Conservation (phyloP, 2,113 vertebrate genomes). For the Scatophagus argus region DNA sequence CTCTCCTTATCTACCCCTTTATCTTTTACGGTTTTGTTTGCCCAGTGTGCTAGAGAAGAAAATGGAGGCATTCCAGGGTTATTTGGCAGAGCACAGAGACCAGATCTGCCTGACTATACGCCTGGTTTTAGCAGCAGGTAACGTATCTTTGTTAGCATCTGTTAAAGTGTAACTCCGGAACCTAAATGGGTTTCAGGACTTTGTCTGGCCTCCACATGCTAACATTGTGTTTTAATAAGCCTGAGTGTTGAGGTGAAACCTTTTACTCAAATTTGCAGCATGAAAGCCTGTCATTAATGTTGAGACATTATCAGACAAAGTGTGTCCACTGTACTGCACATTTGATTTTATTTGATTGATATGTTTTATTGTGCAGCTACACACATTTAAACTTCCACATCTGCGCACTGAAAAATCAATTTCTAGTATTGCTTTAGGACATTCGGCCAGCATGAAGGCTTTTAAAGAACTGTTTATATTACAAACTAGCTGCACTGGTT, state of each 20-base stretch:
- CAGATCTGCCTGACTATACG: slow-evolving; percentile 64
- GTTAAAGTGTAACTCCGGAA: slow-evolving; percentile 37
- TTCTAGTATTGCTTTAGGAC: slow-evolving; percentile 6
- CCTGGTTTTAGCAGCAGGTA: slow-evolving; percentile 85
- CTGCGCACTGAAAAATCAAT: slow-evolving; percentile 3
- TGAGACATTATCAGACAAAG: background rate
- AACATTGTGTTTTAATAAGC: background rate
- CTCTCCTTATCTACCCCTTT: slow-evolving; percentile 9
- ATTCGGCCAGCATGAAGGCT: background rate
- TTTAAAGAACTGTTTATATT: slow-evolving; percentile 17
- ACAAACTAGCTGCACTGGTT: background rate
- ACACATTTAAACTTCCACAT: background rate
- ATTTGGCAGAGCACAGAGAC: slow-evolving; percentile 77
- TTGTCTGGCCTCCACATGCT: background rate
- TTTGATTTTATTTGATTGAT: slow-evolving; percentile 10
- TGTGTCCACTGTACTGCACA: background rate
- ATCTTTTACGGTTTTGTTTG: slow-evolving; percentile 37
- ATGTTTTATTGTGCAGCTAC: background rate
- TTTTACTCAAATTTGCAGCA: background rate
- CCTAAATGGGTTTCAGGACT: background rate
- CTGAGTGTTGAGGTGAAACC: background rate
- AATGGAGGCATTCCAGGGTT: slow-evolving; percentile 69
- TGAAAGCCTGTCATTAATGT: background rate
- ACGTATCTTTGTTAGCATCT: slow-evolving; percentile 27
- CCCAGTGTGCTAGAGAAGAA: slow-evolving; percentile 82